phyloP scores from a whole-genome alignment of 92 coral and sea anemone genomes.

The Bergia puertoricense region DNA sequence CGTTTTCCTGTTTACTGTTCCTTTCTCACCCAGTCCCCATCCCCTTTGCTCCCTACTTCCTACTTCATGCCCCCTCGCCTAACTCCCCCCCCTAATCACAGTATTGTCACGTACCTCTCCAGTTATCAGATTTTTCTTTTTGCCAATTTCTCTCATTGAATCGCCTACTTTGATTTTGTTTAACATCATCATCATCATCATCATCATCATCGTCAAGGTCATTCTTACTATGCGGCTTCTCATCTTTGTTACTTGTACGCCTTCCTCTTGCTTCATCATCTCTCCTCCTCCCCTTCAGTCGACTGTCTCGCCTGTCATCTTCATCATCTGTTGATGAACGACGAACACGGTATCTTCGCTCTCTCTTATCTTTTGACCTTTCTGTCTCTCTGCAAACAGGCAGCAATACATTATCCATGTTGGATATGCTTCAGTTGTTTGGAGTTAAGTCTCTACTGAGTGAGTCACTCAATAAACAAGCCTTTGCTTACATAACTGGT shows the following conservation, averaged over 20 bases:
- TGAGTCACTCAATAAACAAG: too few relatives aligned
- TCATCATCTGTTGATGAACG: slow-evolving; percentile 40
- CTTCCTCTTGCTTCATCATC: slow-evolving; percentile 3
- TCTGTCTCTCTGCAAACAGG: slow-evolving; percentile 19
- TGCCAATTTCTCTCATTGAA: slow-evolving; percentile 44
- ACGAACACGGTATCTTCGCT: slow-evolving; percentile 32
- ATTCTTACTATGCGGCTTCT: not conserved
- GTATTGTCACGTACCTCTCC: not conserved
- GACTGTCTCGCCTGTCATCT: not conserved
- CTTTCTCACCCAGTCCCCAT: too few relatives aligned
- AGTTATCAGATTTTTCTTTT: slow-evolving; percentile 32
- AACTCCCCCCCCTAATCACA: too few relatives aligned
- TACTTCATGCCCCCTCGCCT: too few relatives aligned
- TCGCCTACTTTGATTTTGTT: slow-evolving; percentile 21
- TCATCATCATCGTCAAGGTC: slow-evolving; percentile 3
- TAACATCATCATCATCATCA: slow-evolving; percentile 14
- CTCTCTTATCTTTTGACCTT: slow-evolving; percentile 24
- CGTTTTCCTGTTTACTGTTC: too few relatives aligned
- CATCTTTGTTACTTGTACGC: slow-evolving; percentile 12
- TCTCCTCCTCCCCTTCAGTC: not conserved
- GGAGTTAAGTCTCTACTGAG: too few relatives aligned
- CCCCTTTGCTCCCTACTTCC: too few relatives aligned
- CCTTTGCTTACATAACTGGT: too few relatives aligned
- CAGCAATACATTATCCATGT: not conserved
- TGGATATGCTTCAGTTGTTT: too few relatives aligned